Conservation (phyloP, 2,797 vertebrate species). For the Vespertilio murinus region DNA sequence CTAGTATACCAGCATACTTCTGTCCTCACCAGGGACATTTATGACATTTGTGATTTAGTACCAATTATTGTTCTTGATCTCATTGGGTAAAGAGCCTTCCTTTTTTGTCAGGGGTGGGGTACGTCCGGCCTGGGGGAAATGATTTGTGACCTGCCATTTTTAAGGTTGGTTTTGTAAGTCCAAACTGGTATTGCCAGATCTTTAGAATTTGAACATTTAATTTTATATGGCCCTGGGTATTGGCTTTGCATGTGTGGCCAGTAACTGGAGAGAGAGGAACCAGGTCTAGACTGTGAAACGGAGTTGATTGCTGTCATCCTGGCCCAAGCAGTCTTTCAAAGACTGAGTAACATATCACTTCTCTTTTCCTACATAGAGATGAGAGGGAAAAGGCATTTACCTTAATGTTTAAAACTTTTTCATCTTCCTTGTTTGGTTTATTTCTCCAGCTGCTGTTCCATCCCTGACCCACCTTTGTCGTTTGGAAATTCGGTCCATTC, state of each 20-base stretch:
- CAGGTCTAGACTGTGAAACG: background rate
- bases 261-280: background rate
- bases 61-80: background rate
- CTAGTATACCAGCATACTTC: background rate
- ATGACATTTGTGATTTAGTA: background rate
- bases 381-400: background rate
- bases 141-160: background rate
- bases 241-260: background rate
- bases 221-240: background rate
- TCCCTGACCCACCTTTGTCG: conserved; percentile 86
- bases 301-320: background rate
- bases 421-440: background rate
- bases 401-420: background rate
- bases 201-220: conserved; percentile 39
- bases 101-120: background rate
- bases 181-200: background rate
- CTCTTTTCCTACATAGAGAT: background rate
- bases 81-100: background rate
- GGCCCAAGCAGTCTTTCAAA: background rate
- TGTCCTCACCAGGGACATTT: background rate
- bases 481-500: conserved; percentile 83
- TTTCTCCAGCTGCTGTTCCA: conserved; percentile 82
- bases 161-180: conserved; percentile 39
- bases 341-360: background rate
- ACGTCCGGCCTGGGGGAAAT: background rate